phyloP scores from a whole-genome alignment of 2,113 vertebrate genomes.

The Paracanthobrama guichenoti region DNA sequence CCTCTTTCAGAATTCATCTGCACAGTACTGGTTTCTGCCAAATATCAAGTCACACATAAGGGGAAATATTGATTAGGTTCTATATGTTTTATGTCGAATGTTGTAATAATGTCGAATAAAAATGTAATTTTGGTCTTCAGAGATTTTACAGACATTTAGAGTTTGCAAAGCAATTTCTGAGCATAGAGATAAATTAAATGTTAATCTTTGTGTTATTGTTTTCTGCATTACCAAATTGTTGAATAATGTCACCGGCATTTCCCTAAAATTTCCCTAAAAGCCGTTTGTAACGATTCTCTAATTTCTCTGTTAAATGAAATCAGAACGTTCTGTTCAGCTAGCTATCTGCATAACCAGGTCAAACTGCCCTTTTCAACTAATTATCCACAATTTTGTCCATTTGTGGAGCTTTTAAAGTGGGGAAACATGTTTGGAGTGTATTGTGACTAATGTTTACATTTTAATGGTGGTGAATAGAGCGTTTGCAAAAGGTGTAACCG shows the following conservation, averaged over 20 bases:
- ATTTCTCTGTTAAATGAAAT: neutral
- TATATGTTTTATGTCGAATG: neutral
- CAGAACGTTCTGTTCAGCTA: constrained; percentile 7
- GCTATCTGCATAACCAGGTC: neutral
- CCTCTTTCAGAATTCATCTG: neutral
- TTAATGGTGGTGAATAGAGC: neutral
- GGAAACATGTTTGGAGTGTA: neutral
- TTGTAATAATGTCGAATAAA: neutral
- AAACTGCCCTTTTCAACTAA: neutral
- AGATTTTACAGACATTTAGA: neutral
- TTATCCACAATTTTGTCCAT: neutral
- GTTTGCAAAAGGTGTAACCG: neutral
- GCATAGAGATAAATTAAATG: neutral
- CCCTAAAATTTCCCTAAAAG: neutral
- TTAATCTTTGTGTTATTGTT: neutral
- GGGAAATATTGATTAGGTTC: neutral
- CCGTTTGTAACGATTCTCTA: neutral
- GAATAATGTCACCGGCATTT: neutral
- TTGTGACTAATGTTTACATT: constrained; percentile 1
- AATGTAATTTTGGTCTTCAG: neutral
- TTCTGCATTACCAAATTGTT: neutral
- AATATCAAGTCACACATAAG: neutral
- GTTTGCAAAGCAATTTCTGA: no score
- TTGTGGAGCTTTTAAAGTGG: neutral
- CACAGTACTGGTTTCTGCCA: neutral